Evolutionary conservation across 1,140 invertebrate species (phyloP), one percentile per base, ranked within the genome.

Genomic region (Sarcophaga peregrina): DNA sequence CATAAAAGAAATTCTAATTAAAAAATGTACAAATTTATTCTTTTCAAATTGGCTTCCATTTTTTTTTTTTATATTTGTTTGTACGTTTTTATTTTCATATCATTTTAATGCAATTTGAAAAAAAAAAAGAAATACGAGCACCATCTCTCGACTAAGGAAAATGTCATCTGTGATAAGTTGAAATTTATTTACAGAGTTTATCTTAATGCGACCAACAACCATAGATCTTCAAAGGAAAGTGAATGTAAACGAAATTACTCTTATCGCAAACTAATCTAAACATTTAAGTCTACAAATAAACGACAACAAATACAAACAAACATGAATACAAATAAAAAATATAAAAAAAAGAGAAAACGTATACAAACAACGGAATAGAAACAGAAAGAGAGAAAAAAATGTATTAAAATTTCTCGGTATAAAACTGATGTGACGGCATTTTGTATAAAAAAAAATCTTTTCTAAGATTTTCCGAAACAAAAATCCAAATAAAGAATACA

Each of bases 261-360:
- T 58, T 58, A 58, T 58, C 54, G 15, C 54, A 58, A 58, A n/a
- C 54, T 58, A 58, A 58, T 58, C 15, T 58, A 58, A 58, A 58
- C 54, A 58, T 58, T n/a, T 54, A 54, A 4, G 8, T 54, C 54
- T 58, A 58, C 15, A 58, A n/a, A 58, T 58, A 58, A n/a, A 58
- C 54, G n/a, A n/a, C 15, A 6, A n/a, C 7, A n/a, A n/a, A 58
- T 15, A 58, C 54, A 58, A n/a, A 58, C 7, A n/a, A n/a, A 58
- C 7, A 58, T 58, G 13, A 58, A 13, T 11, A 58, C n/a, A 58
- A 10, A 58, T 13, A 0, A 15, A 58, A 58, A 10, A 58, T 58
- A 58, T 5, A 58, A 68, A 68, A 8, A 68, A 17, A 17, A 8
- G n/a, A n/a, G n/a, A n/a, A n/a, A n/a, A n/a, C n/a, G n/a, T n/a